phyloP scores from a whole-genome alignment of 2,113 vertebrate species.

The Urocolius indicus region DNA sequence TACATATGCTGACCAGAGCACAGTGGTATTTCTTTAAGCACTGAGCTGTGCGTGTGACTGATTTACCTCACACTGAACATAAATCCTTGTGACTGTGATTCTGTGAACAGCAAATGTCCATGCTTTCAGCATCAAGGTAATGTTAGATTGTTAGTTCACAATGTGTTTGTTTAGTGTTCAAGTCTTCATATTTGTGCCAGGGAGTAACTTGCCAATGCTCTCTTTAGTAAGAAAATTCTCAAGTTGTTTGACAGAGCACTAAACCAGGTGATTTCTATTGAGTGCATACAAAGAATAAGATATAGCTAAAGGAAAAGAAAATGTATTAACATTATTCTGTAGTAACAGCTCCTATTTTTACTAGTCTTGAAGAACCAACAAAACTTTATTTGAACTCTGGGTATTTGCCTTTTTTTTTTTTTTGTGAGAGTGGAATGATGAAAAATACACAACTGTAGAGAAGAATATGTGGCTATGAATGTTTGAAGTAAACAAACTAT shows the following conservation, averaged over 20 bases:
- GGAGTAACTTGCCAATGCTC: too few species aligned
- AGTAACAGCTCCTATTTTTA: not conserved
- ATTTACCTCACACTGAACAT: not conserved
- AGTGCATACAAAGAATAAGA: not conserved
- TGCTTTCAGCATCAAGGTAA: not conserved
- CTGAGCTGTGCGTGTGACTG: not conserved
- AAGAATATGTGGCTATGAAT: not conserved
- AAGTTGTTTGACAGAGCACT: not conserved
- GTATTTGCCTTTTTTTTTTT: not conserved
- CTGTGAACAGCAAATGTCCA: not conserved
- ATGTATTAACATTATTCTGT: not conserved
- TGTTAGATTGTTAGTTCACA: not conserved
- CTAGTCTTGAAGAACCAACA: not conserved
- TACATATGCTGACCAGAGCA: not conserved
- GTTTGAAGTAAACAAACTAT: not conserved
- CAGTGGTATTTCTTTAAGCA: not conserved
- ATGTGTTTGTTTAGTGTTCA: not conserved
- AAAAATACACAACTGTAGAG: not conserved
- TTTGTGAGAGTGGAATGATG: not conserved
- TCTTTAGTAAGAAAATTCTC: too few species aligned
- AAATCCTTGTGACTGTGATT: not conserved
- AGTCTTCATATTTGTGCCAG: not conserved
- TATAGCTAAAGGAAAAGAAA: not conserved
- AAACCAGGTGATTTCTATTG: not conserved
- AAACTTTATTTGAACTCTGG: not conserved